Conservation (phyloP, 2,113 vertebrate genomes). For the Neotoma lepida region DNA sequence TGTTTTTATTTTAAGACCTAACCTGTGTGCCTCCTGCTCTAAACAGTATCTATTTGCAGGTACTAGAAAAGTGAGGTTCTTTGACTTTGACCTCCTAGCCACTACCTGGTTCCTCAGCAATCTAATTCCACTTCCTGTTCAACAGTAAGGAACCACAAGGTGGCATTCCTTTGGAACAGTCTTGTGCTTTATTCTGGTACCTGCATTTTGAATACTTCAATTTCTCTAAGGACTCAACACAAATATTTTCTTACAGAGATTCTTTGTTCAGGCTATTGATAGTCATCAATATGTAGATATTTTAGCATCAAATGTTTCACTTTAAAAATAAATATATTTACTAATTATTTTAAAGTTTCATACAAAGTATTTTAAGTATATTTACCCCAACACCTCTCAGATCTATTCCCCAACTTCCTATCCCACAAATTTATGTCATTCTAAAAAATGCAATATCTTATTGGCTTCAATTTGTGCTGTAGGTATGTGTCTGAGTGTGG, state of each 20-base stretch:
- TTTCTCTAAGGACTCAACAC: neutral
- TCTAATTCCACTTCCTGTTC: neutral
- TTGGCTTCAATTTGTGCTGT: neutral
- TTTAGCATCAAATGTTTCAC: neutral
- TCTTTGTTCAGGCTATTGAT: neutral
- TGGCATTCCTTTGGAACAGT: slow-evolving; percentile 75
- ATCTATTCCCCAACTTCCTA: neutral
- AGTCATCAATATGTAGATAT: neutral
- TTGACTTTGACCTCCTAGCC: neutral
- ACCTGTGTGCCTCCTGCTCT: neutral
- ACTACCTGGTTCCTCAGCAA: neutral
- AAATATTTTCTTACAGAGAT: neutral
- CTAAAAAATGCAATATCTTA: neutral
- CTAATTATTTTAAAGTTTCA: neutral
- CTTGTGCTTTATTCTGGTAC: slow-evolving; percentile 75
- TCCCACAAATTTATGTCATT: neutral
- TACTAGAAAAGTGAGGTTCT: neutral
- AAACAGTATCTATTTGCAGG: neutral
- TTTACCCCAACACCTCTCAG: neutral
- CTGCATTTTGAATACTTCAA: neutral
- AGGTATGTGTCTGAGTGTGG: neutral
- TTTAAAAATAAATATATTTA: neutral
- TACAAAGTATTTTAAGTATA: neutral
- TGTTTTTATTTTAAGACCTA: slow-evolving; percentile 41
- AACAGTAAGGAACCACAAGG: slow-evolving; percentile 72